Evolutionary conservation across 2,888 invertebrate genomes (phyloP).

Genomic region (Tetranychus truncatus): DNA sequence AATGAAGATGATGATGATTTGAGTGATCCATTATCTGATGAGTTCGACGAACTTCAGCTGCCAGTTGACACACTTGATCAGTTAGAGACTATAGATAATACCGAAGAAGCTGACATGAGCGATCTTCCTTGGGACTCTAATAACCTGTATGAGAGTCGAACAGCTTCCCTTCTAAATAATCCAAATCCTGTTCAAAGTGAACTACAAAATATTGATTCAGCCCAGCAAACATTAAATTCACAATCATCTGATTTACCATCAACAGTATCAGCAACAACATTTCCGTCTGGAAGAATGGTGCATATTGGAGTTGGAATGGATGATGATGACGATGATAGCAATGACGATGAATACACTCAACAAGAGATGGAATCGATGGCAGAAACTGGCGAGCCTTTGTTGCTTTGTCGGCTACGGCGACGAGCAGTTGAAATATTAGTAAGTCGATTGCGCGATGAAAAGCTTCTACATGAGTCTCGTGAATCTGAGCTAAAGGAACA

Average conservation of each 20-base stretch:
- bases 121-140: slow-evolving; percentile 8
- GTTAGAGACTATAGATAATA: background rate
- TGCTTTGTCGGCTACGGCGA: slow-evolving; percentile 7
- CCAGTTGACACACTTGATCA: background rate
- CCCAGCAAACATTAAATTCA: background rate
- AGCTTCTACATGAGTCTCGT: background rate
- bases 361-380: slow-evolving; percentile 11
- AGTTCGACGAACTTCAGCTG: background rate
- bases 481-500: slow-evolving; percentile 16
- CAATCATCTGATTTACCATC: background rate
- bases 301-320: background rate
- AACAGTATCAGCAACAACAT: background rate
- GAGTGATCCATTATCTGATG: background rate
- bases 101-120: background rate
- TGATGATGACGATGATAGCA: background rate
- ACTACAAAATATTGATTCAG: background rate
- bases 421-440: slow-evolving; percentile 14
- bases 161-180: background rate
- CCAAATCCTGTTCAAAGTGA: background rate
- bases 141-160: background rate
- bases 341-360: background rate
- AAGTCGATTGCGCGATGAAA: slow-evolving; percentile 13
- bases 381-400: slow-evolving; percentile 13
- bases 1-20: slow-evolving; percentile 9
- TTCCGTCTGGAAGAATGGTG: background rate